phyloP scores from a whole-genome alignment of 2,797 vertebrate genomes.

The Momotus momota region DNA sequence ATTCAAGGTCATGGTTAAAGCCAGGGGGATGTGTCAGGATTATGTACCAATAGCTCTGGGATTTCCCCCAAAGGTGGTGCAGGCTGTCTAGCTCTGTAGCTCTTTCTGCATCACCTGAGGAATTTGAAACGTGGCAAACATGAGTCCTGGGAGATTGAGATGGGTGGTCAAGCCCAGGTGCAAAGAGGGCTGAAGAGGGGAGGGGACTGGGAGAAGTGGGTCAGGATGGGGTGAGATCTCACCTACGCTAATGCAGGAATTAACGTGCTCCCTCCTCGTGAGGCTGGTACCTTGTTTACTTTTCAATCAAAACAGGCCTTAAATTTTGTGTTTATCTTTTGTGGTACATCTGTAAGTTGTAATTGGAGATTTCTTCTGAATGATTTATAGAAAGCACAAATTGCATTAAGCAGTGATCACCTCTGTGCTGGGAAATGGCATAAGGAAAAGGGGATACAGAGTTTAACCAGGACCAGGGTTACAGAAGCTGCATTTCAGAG shows the following conservation, averaged over 20 bases:
- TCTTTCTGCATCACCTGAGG: neutral
- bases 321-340: neutral
- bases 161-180: rapidly evolving
- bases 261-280: rapidly evolving
- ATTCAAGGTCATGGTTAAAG: neutral
- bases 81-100: neutral
- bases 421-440: neutral
- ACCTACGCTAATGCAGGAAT: rapidly evolving
- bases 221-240: neutral
- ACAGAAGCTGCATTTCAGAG: neutral
- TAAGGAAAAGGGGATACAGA: neutral
- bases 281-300: neutral
- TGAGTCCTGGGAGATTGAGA: rapidly evolving
- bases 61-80: neutral
- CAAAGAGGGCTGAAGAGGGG: neutral
- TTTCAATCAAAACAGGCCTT: neutral
- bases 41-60: neutral
- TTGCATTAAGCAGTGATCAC: neutral
- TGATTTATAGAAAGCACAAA: neutral
- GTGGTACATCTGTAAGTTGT: neutral
- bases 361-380: neutral
- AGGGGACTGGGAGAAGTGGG: neutral
- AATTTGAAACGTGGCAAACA: rapidly evolving
- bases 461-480: neutral
- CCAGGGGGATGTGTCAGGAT: neutral